Evolutionary conservation across 1,140 invertebrate genomes (phyloP).

Genomic region (Bemisia tabaci): DNA sequence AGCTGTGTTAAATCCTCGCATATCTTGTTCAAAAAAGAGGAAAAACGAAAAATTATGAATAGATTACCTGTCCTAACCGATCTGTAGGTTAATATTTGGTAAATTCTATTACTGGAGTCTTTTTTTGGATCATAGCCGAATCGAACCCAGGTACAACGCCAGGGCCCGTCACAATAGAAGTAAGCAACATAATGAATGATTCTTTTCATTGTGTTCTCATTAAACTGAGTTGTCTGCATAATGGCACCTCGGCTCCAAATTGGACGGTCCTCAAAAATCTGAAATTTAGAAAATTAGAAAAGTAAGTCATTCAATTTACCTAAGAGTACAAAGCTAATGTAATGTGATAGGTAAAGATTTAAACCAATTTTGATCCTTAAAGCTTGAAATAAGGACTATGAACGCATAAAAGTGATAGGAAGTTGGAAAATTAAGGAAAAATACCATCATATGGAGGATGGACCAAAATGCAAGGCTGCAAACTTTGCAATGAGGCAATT

Average conservation of each 20-base stretch:
- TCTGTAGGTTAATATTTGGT: slow-evolving; percentile 78
- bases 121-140: slow-evolving; percentile 77
- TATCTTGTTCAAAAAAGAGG: too few relatives aligned
- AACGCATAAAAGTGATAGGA: too few relatives aligned
- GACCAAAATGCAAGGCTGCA: too few relatives aligned
- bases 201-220: slow-evolving; percentile 50
- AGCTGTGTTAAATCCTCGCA: too few relatives aligned
- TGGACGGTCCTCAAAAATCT: slow-evolving; percentile 59
- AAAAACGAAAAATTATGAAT: too few relatives aligned
- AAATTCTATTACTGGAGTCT: slow-evolving; percentile 58
- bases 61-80: slow-evolving; percentile 31
- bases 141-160: slow-evolving; percentile 70
- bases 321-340: too few relatives aligned
- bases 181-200: slow-evolving; percentile 70
- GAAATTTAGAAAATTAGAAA: slow-evolving; percentile 7
- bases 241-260: slow-evolving; percentile 73
- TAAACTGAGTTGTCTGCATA: slow-evolving; percentile 45
- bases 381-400: too few relatives aligned
- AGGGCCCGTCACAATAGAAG: slow-evolving; percentile 65
- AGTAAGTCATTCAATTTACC: neutral
- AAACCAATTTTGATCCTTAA: too few relatives aligned
- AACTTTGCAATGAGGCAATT: too few relatives aligned
- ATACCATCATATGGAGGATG: too few relatives aligned
- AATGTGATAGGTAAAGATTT: too few relatives aligned
- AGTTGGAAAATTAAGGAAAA: too few relatives aligned